phyloP scores from a whole-genome alignment of 2,113 vertebrate genomes.

The Urocolius indicus region DNA sequence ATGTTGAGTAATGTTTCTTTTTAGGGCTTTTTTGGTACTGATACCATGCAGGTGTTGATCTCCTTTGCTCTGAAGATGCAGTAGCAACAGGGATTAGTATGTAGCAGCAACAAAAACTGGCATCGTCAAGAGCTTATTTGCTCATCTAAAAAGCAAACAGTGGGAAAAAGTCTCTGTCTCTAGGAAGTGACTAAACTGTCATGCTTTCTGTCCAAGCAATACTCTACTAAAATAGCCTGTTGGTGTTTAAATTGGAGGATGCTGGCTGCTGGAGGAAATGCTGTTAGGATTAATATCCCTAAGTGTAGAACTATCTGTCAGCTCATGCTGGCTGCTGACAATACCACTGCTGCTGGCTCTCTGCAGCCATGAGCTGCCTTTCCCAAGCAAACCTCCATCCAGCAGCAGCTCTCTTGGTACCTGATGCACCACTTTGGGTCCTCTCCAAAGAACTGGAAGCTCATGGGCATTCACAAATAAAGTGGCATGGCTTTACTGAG shows the following conservation, averaged over 20 bases:
- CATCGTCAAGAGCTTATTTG: background rate
- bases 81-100: background rate
- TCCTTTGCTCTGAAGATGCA: background rate
- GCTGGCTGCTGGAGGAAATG: background rate
- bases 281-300: background rate
- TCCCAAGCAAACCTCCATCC: background rate
- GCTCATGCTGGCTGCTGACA: background rate
- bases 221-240: background rate
- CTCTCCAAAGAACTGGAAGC: background rate
- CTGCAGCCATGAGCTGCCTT: background rate
- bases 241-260: background rate
- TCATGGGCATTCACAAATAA: background rate
- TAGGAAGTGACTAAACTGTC: slow-evolving; percentile 14
- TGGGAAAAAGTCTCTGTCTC: background rate
- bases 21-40: background rate
- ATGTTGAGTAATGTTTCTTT: background rate
- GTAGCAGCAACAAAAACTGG: background rate
- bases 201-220: slow-evolving; percentile 1
- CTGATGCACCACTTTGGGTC: background rate
- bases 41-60: background rate
- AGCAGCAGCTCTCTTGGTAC: background rate
- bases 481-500: background rate
- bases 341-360: background rate
- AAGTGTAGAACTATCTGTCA: background rate
- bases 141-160: slow-evolving; percentile 18